Percentiles rank a stretch among this genome's conserved stretches.
Conservation (phyloP, 1,140 invertebrate species). For the Drosophila trapezifrons region DNA sequence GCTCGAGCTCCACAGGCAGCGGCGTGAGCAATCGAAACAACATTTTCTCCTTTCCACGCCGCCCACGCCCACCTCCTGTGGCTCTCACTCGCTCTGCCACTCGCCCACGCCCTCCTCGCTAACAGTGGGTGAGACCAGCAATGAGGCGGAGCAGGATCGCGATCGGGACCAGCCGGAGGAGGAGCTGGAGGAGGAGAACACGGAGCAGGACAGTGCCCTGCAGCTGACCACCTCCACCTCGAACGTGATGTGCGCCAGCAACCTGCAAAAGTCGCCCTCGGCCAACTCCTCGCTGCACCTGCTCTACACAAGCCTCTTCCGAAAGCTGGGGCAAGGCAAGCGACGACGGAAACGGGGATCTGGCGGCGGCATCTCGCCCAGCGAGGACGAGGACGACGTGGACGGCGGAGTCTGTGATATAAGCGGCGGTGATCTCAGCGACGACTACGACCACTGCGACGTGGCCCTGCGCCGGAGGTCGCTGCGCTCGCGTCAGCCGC, state of each 20-base stretch:
- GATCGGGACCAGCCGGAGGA: constrained; percentile 32
- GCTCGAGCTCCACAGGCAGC: constrained; percentile 77
- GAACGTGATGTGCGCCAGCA: constrained; percentile 28
- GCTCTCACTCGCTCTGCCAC: constrained; percentile 70
- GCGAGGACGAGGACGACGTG: constrained; percentile 72
- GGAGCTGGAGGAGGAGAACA: constrained; percentile 54
- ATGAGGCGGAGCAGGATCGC: constrained; percentile 37
- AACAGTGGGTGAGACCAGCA: constrained; percentile 44
- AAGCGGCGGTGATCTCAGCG: constrained; percentile 76
- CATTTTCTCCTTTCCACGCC: constrained; percentile 83
- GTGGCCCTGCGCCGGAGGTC: constrained; percentile 51
- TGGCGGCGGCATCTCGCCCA: constrained; percentile 55
- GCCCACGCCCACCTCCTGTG: constrained; percentile 71
- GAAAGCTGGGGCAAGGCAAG: constrained; percentile 48
- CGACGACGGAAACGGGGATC: constrained; percentile 51
- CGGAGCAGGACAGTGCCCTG: constrained; percentile 66
- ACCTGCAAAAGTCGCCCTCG: constrained; percentile 74
- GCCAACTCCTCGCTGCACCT: constrained; percentile 74
- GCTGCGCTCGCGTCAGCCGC: constrained; percentile 35
- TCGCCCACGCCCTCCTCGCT: constrained; percentile 65
- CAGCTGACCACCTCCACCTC: constrained; percentile 68
- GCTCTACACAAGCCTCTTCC: constrained; percentile 74
- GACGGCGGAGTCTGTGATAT: constrained; percentile 82
- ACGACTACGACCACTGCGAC: constrained; percentile 78
- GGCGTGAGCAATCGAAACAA: constrained; percentile 82